Evolutionary conservation across 2,113 vertebrate genomes (phyloP), one percentile per base, ranked within the genome.

Genomic region (Cryptomyrus ogoouensis): DNA sequence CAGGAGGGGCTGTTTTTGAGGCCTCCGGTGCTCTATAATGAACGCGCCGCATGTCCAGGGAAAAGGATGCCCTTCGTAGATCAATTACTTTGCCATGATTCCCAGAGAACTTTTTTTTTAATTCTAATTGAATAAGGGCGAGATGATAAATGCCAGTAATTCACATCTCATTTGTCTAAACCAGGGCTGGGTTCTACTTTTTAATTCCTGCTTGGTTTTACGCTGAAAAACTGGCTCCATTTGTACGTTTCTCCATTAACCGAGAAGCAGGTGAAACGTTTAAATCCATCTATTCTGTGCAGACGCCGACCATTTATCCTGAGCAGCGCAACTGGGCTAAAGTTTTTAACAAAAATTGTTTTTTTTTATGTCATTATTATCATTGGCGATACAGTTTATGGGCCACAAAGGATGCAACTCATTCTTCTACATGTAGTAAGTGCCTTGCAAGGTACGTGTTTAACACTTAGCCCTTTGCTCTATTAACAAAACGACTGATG

Each of bases 141-240:
- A 70, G 89, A 91, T 91, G 86, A 91, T 88, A 88, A 62, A 56
- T 83, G 90, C 89, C 90, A 90, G 90, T 91, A 91, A 90, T 90
- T 87, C 88, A 88, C 83, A 87, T 87, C 90, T 91, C 53, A 24
- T 88, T 90, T 91, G 88, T 91, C 47, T 84, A 47, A 83, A 84
- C 31, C 88, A 89, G 56, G 83, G 56, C 53, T 89, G 12, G 19
- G 83, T 44, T 47, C 83, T 84, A 84, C 44, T n/a, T 47, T 84
- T 84, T 46, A 84, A 84, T 84, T 87, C 46, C 27, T 89, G 13
- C 21, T 83, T 89, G 88, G n/a, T 52, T 89, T 46, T 47, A 5
- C 15, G 42, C 74, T 47, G 83, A 84, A 84, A 84, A 84, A 84
- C 83, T 47, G 83, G 21, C 24, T 47, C 31, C 80, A 35, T 50